Conservation (phyloP, 2,888 invertebrate species). For the Baccha elongata region DNA sequence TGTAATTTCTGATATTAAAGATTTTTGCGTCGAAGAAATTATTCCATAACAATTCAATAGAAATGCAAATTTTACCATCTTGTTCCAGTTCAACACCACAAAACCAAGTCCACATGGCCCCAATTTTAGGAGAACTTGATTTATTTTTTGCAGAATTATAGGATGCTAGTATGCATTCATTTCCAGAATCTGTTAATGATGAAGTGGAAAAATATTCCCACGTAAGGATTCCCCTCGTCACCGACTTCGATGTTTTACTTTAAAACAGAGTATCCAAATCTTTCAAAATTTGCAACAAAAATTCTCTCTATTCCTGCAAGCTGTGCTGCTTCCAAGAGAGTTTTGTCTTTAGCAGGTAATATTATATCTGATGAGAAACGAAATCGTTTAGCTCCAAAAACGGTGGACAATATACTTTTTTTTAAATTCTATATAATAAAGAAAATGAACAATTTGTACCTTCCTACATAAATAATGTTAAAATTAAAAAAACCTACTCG, state of each 20-base stretch:
- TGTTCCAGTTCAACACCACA: not conserved
- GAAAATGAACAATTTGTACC: too few species aligned
- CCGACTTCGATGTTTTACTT: conserved; percentile 50
- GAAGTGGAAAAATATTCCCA: not conserved
- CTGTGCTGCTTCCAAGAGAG: conserved; percentile 65
- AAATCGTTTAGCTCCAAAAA: conserved; percentile 54
- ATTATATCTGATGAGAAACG: conserved; percentile 61
- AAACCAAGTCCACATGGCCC: not conserved
- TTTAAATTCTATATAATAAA: conserved; percentile 64
- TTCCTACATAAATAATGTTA: too few species aligned
- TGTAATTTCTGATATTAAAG: conserved; percentile 5
- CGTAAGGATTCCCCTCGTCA: not conserved
- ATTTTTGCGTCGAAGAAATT: conserved; percentile 10
- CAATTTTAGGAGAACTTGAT: conserved; percentile 1
- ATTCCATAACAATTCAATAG: not conserved
- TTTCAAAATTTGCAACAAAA: conserved; percentile 54
- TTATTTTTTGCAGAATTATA: conserved; percentile 2
- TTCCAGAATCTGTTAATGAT: not conserved
- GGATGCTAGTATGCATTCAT: not conserved
- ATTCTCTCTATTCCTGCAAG: conserved; percentile 61
- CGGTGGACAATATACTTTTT: conserved; percentile 59
- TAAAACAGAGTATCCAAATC: conserved; percentile 42
- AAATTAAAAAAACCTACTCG: too few species aligned
- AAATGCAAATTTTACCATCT: not conserved
- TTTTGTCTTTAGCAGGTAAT: conserved; percentile 66